phyloP scores from a whole-genome alignment of 2,888 invertebrate genomes.

The Sesia apiformis region DNA sequence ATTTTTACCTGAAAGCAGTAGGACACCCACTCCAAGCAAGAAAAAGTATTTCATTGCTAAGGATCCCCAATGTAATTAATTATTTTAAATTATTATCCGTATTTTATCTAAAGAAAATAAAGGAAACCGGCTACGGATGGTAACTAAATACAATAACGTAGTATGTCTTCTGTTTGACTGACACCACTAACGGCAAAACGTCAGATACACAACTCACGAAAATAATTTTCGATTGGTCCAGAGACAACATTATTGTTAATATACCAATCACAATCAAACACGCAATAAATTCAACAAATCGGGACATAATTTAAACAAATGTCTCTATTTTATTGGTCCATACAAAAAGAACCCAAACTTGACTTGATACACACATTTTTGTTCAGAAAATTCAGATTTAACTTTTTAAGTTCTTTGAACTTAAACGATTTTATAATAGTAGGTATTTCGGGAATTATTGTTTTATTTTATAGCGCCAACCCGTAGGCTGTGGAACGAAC shows the following conservation, averaged over 20 bases:
- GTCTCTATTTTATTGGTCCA: constrained; percentile 31
- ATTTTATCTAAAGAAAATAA: background rate
- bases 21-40: constrained; percentile 42
- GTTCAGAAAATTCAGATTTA: too few species aligned
- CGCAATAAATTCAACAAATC: constrained; percentile 40
- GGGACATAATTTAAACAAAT: constrained; percentile 35
- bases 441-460: too few species aligned
- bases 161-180: too few species aligned
- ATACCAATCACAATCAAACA: constrained; percentile 35
- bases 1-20: constrained; percentile 55
- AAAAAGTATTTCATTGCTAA: constrained; percentile 53
- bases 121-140: background rate
- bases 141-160: background rate
- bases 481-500: too few species aligned
- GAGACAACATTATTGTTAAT: too few species aligned
- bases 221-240: too few species aligned
- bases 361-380: too few species aligned
- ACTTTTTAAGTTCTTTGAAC: too few species aligned
- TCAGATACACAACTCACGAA: too few species aligned
- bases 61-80: background rate
- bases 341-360: too few species aligned
- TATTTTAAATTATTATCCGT: background rate
- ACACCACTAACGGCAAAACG: background rate
- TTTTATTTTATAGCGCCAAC: too few species aligned
- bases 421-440: too few species aligned